A percentile compares a stretch with the other conserved stretches of the same genome.
phyloP scores from a whole-genome alignment of 2,113 vertebrate genomes.

The Macheiramphus alcinus region DNA sequence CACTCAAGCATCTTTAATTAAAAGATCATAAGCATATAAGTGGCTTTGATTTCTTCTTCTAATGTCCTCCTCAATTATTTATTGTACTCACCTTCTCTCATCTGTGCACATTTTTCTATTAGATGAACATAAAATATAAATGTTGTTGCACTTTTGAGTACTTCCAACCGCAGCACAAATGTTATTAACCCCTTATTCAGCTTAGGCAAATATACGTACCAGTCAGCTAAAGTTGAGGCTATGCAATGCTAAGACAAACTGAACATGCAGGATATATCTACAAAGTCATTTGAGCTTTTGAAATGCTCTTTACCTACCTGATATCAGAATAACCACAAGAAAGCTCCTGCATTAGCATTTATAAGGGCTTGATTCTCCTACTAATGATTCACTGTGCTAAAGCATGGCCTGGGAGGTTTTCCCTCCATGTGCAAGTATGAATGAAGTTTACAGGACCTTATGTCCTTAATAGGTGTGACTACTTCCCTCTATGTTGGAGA shows the following conservation, averaged over 20 bases:
- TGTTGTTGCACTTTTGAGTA: not conserved
- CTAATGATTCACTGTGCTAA: not conserved
- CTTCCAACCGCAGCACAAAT: not conserved
- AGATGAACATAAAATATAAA: conserved; percentile 8
- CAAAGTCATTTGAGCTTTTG: not conserved
- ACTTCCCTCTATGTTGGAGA: not conserved
- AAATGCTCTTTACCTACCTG: not conserved
- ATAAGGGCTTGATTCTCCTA: not conserved
- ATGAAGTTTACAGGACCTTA: not conserved
- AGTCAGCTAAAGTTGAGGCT: not conserved
- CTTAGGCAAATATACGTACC: not conserved
- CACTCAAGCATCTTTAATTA: conserved; percentile 25
- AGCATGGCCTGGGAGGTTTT: not conserved
- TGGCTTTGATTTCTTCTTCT: conserved; percentile 37
- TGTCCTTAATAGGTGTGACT: not conserved
- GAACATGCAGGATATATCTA: not conserved
- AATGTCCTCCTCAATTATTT: conserved; percentile 34
- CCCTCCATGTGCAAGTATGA: not conserved
- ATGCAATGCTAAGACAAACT: not conserved
- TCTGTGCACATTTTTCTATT: conserved; percentile 1
- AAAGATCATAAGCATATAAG: conserved; percentile 41
- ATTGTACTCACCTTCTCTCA: conserved; percentile 6
- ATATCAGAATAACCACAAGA: not conserved
- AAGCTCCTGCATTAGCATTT: not conserved
- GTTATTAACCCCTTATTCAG: not conserved